Conservation (phyloP, 2,797 vertebrate genomes). For the Pipistrellus pipistrellus region DNA sequence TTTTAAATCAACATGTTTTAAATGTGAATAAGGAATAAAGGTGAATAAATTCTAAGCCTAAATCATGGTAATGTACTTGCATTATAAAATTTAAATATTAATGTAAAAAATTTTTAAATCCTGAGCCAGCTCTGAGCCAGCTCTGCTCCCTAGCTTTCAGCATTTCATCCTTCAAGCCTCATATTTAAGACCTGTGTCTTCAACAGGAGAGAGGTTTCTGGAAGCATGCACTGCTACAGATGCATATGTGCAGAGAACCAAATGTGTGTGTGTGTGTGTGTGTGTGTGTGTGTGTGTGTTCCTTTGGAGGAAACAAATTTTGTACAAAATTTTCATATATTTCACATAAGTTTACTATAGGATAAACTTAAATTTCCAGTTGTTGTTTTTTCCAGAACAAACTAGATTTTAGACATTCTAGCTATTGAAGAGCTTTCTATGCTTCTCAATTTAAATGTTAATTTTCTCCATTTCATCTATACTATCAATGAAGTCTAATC, state of each 20-base stretch:
- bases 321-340: neutral
- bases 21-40: slow-evolving; percentile 11
- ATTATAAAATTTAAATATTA: slow-evolving; percentile 24
- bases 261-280: neutral
- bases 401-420: neutral
- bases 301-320: neutral
- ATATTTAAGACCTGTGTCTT: neutral
- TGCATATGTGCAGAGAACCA: neutral
- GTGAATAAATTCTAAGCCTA: slow-evolving; percentile 16
- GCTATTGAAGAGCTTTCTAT: neutral
- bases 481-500: neutral
- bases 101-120: neutral
- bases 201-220: neutral
- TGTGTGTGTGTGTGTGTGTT: neutral
- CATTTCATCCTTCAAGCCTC: neutral
- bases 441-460: neutral
- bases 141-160: neutral
- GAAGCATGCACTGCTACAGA: neutral
- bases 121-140: neutral
- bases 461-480: neutral
- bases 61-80: neutral
- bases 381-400: neutral
- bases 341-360: neutral
- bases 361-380: neutral
- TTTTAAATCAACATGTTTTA: slow-evolving; percentile 19